phyloP scores from a whole-genome alignment of 2,888 invertebrate species.

The Eledona agricola region DNA sequence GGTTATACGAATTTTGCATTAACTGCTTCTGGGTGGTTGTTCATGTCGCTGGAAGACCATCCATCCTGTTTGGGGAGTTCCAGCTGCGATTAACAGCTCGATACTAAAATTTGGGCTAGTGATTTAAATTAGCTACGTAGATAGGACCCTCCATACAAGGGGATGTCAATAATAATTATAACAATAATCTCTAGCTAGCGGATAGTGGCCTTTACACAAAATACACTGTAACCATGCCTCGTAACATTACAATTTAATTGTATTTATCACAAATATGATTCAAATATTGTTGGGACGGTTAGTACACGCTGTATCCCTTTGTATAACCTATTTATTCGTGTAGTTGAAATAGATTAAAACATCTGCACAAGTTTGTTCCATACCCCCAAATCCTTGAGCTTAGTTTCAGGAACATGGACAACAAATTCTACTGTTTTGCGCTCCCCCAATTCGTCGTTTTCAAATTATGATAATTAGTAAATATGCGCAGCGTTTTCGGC shows the following conservation, averaged over 20 bases:
- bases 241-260: slow-evolving; percentile 1
- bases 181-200: slow-evolving; percentile 51
- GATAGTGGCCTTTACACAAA: slow-evolving; percentile 57
- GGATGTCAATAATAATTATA: slow-evolving; percentile 46
- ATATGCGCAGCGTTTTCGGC: no score
- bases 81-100: no score
- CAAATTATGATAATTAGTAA: no score
- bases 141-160: slow-evolving; percentile 58
- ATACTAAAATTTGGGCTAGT: slow-evolving; percentile 55
- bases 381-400: no score
- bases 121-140: slow-evolving; percentile 55
- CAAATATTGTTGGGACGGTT: background rate
- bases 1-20: slow-evolving; percentile 39
- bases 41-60: slow-evolving; percentile 2
- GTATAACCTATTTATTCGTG: slow-evolving; percentile 48
- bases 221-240: slow-evolving; percentile 53
- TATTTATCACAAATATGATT: background rate
- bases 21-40: slow-evolving; percentile 19
- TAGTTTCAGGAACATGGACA: no score
- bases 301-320: slow-evolving; percentile 39
- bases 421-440: no score
- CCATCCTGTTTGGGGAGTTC: background rate
- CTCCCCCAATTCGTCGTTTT: no score
- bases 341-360: no score
- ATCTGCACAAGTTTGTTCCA: no score